phyloP scores from a whole-genome alignment of 1,140 invertebrate genomes.

The Galleria mellonella region DNA sequence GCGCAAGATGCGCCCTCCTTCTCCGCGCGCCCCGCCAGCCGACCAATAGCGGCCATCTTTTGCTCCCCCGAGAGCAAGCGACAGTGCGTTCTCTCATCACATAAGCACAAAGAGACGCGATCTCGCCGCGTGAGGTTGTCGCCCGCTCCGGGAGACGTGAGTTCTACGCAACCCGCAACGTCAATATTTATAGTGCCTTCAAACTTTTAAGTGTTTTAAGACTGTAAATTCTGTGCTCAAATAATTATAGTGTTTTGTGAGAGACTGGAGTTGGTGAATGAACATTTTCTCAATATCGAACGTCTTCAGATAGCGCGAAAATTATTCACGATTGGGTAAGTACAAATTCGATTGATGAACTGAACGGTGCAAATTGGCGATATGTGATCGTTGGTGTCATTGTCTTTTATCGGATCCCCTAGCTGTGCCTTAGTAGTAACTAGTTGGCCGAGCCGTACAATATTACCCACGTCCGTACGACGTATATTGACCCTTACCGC shows the following conservation, averaged over 20 bases:
- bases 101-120: slow-evolving; percentile 62
- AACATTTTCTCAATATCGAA: slow-evolving; percentile 51
- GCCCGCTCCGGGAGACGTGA: slow-evolving; percentile 51
- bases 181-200: slow-evolving; percentile 32
- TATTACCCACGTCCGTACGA: slow-evolving; percentile 5
- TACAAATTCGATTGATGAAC: slow-evolving; percentile 67
- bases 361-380: slow-evolving; percentile 54
- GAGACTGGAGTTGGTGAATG: slow-evolving; percentile 46
- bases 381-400: slow-evolving; percentile 32
- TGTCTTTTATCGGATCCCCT: not conserved
- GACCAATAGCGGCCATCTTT: slow-evolving; percentile 69
- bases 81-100: slow-evolving; percentile 72
- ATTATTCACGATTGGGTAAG: slow-evolving; percentile 72
- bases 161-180: slow-evolving; percentile 21
- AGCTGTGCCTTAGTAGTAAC: no score
- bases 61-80: slow-evolving; percentile 72
- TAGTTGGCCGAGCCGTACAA: no score
- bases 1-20: slow-evolving; percentile 58
- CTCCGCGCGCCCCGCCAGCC: slow-evolving; percentile 50
- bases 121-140: slow-evolving; percentile 68
- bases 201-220: slow-evolving; percentile 37
- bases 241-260: slow-evolving; percentile 57
- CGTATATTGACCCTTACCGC: slow-evolving; percentile 23
- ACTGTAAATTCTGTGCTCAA: slow-evolving; percentile 59
- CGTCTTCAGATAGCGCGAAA: slow-evolving; percentile 56